Evolutionary conservation across 1,140 invertebrate genomes (phyloP).

Genomic region (Drosophila ohnishii): DNA sequence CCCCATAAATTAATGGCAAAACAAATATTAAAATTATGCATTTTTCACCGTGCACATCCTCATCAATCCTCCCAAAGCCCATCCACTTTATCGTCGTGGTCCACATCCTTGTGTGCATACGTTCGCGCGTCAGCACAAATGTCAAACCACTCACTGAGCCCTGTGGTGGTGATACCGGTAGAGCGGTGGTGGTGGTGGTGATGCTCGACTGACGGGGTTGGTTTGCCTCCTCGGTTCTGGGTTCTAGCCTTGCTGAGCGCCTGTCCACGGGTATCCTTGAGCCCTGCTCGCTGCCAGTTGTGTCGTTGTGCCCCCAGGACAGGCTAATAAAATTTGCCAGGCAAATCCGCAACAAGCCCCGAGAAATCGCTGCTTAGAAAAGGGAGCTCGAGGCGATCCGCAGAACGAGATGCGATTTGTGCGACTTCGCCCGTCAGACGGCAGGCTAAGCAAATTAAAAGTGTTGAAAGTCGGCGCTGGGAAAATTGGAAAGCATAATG

Average conservation of each 20-base stretch:
- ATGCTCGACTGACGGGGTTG: slow-evolving; percentile 37
- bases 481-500: slow-evolving; percentile 52
- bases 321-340: slow-evolving; percentile 77
- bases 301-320: slow-evolving; percentile 56
- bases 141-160: slow-evolving; percentile 76
- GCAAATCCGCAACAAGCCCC: slow-evolving; percentile 62
- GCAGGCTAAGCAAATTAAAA: slow-evolving; percentile 68
- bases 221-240: slow-evolving; percentile 36
- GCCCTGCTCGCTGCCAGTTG: slow-evolving; percentile 30
- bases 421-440: slow-evolving; percentile 14
- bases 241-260: slow-evolving; percentile 59
- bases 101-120: slow-evolving; percentile 70
- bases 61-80: slow-evolving; percentile 17
- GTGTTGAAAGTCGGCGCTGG: slow-evolving; percentile 60
- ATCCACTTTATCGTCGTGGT: slow-evolving; percentile 29
- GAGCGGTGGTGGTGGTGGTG: slow-evolving; percentile 4
- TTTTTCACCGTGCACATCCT: slow-evolving; percentile 19
- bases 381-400: slow-evolving; percentile 41
- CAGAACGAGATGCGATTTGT: slow-evolving; percentile 60
- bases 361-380: slow-evolving; percentile 42
- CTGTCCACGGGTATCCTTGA: slow-evolving; percentile 68
- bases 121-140: slow-evolving; percentile 81
- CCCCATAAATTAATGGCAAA: not conserved
- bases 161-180: slow-evolving; percentile 36
- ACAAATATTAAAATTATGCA: slow-evolving; percentile 1